Base-by-base conservation (phyloP, 2,113 vertebrate species). In the Dipodomys stephensi region DNA sequence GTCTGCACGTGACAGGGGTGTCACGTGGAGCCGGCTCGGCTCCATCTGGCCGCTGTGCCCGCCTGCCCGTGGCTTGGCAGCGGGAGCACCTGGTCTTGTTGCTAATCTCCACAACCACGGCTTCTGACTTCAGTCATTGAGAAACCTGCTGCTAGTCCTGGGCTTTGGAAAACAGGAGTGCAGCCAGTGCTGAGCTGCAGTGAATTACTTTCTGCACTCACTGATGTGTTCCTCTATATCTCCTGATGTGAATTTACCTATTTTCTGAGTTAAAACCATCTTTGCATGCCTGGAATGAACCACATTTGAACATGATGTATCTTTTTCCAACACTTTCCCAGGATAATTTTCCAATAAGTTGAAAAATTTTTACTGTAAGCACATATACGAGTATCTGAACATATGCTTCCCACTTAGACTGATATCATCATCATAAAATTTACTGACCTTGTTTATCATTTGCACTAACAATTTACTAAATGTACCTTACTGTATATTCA, bases 11-110 rank as follows among this genome's bases (percentile, higher is more conserved):
- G 49, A 15, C 2, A 0, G n/a, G 25, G 23, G 39, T 2, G 22
- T 28, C 30, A 3, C 39, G 39, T 39, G 39, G 44, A 30, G n/a
- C 6, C 0, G 1, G 0, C 2, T 5, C 0, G 0, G 49, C 15
- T 9, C 27, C 44, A 15, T 1, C 3, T 23, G 20, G 10, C 1
- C 2, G 25, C 25, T 0, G 20, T 39, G 39, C 39, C 39, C 5
- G 39, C 39, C 39, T 3, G 39, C 39, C 39, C 39, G 5, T 39
- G 39, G 39, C 39, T 39, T 39, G 39, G 39, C 39, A 39, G 39
- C 39, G 3, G 39, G 39, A 39, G 53, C 22, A 7, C 35, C 83
- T 44, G 35, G 5, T 16, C 23, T 32, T 16, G 18, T 18, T 22
- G 27, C 7, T 19, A 44, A 57, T 18, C 82, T 25, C 22, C 0